Base-by-base conservation (phyloP, 2,888 invertebrate genomes). In the Leptothorax acervorum region DNA sequence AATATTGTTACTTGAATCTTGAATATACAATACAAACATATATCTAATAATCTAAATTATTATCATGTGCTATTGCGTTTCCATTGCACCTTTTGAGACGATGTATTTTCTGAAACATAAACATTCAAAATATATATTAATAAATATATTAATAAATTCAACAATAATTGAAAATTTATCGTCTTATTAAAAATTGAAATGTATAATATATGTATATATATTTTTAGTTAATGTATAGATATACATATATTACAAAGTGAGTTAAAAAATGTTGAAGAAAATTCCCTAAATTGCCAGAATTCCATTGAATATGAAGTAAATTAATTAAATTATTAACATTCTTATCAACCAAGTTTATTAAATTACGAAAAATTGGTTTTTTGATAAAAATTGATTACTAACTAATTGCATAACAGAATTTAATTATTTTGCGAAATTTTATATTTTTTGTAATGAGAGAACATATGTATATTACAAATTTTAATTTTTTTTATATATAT, bases 41-140 rank as follows among this genome's bases (percentile, higher is more conserved):
- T 51, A 23, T 23, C 23, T 23, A 31, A 70, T 71, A 73, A 73
- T 71, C 35, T 23, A 73, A 55, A 18, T 73, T 53, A 70, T 68
- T 53, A 70, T 68, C 23, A 48, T 60, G 12, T 9, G 28, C 4
- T 15, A 31, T 31, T 42, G 42, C 12, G n/a, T 42, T 74, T 42
- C 9, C 62, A 23, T 28, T 42, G 73, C 42, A 63, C 39, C 35
- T 74, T n/a, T 15, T 9, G 31, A 28, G 6, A 48, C 3, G 23
- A 51, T 75, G 35, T 48, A 48, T 51, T 35, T 23, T 23, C 63
- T 75, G 63, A 35, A 75, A 75, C 63, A 74, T 12, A 23, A 23
- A 71, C n/a, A 39, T 53, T 53, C 9, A 23, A 73, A 39, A 73
- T 23, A 71, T 71, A 71, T 12, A 51, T 45, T 45, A 23, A 42